A percentile compares a stretch with the other conserved stretches of the same genome.
These are phyloP conservation scores for Eupithecia inturbata DNA, from an alignment of 2,888 invertebrate genomes.

Conservation along the genomic window DNA sequence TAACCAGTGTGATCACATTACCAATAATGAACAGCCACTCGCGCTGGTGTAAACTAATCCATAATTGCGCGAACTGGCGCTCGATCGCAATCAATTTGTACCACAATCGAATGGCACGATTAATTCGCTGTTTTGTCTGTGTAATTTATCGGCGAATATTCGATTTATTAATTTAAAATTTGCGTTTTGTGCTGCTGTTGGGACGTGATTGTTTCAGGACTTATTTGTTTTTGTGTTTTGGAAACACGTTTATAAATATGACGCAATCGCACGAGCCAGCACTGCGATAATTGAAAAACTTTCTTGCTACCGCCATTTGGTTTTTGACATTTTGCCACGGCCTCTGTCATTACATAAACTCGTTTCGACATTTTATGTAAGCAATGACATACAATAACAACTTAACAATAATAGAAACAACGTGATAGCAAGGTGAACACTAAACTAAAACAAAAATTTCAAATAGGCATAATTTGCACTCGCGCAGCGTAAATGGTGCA, in stretches of 20 bases:
- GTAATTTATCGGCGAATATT: slow-evolving; percentile 36
- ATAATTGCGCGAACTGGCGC: slow-evolving; percentile 56
- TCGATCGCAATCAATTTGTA: slow-evolving; percentile 61
- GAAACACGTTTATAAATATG: not conserved
- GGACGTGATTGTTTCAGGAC: not conserved
- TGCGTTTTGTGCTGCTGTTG: not conserved
- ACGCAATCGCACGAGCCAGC: not conserved
- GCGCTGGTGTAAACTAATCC: slow-evolving; percentile 46
- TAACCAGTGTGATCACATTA: not conserved
- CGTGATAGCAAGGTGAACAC: too few species aligned
- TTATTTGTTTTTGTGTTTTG: not conserved
- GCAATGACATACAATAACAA: too few species aligned
- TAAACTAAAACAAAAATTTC: too few species aligned
- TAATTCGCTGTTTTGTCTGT: slow-evolving; percentile 46
- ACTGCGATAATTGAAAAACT: not conserved
- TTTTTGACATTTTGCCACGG: too few species aligned
- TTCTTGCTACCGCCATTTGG: not conserved
- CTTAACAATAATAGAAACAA: too few species aligned
- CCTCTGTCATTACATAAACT: too few species aligned
- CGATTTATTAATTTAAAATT: slow-evolving; percentile 10
- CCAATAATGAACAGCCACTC: slow-evolving; percentile 10
- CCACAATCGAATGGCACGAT: slow-evolving; percentile 48
- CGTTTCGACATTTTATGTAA: too few species aligned
- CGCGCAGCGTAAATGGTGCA: too few species aligned
- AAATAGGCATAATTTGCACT: too few species aligned